Conservation (phyloP, 2,113 vertebrate species). For the Apteryx mantelli region DNA sequence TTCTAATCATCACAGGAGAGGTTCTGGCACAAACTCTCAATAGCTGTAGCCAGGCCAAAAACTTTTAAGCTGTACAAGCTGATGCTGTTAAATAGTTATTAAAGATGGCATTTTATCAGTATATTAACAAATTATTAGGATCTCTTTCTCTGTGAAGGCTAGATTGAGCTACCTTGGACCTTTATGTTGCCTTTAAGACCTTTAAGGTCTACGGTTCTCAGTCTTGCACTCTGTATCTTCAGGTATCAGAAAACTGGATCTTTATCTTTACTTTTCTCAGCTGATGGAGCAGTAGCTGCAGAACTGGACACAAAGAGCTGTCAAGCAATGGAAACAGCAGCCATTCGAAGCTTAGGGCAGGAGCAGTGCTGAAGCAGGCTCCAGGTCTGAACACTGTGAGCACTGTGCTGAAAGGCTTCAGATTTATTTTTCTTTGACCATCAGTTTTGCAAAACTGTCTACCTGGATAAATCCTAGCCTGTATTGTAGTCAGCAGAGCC, state of each 20-base stretch:
- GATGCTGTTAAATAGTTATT: neutral
- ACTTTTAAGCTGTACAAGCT: neutral
- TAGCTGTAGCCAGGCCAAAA: neutral
- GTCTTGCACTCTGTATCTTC: neutral
- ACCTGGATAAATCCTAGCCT: neutral
- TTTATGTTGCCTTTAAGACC: neutral
- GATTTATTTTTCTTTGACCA: neutral
- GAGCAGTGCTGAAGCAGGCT: neutral
- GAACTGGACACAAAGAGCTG: neutral
- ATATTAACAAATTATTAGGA: neutral
- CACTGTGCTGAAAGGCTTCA: neutral
- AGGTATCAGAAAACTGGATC: neutral
- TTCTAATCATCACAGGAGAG: neutral
- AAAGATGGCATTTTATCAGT: neutral
- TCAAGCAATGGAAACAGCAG: neutral
- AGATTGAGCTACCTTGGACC: neutral
- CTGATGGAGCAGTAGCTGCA: neutral
- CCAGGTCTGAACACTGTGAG: neutral
- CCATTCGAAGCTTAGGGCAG: neutral
- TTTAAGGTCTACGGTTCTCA: neutral
- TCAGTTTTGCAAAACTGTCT: neutral
- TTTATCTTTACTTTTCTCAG: neutral
- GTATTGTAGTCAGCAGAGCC: neutral
- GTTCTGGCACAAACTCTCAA: conserved; percentile 2
- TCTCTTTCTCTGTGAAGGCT: neutral